Conservation (phyloP, 2,797 vertebrate genomes). For the Protosalanx chinensis region DNA sequence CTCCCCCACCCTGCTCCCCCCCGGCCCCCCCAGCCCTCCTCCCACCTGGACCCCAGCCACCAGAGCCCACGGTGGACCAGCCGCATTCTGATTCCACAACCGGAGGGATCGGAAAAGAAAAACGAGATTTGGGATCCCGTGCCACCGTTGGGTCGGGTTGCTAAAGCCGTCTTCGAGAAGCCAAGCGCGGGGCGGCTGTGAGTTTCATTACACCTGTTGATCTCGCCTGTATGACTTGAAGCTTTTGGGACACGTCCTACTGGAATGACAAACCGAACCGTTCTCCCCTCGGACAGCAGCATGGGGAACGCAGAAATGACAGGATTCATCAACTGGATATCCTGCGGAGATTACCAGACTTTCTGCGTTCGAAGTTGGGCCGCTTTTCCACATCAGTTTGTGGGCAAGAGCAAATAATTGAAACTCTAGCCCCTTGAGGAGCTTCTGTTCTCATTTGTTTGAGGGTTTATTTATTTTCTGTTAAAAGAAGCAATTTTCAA, state of each 20-base stretch:
- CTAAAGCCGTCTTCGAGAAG: too few relatives aligned
- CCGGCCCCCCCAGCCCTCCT: neutral
- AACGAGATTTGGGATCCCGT: neutral
- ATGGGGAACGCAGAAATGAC: conserved; percentile 49
- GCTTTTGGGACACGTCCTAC: conserved; percentile 11
- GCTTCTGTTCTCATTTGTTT: conserved; percentile 44
- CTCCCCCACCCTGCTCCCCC: neutral
- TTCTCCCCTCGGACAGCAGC: conserved; percentile 38
- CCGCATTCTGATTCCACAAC: neutral
- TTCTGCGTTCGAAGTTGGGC: conserved; percentile 43
- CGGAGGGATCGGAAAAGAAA: neutral
- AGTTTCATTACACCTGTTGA: conserved; percentile 34
- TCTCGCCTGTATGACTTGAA: conserved; percentile 17
- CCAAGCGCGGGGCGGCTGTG: neutral
- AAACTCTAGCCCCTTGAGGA: conserved; percentile 47
- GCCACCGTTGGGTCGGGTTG: neutral
- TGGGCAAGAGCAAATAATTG: conserved; percentile 64
- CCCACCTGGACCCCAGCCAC: neutral
- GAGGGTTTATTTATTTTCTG: conserved; percentile 23
- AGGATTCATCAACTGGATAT: conserved; percentile 64
- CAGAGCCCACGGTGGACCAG: neutral
- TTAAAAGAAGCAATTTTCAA: conserved; percentile 38
- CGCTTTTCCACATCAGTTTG: conserved; percentile 51
- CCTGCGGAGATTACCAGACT: conserved; percentile 56
- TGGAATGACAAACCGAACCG: neutral